These are phyloP conservation scores for Synaphobranchus kaupii DNA, from an alignment of 2,797 vertebrate genomes.

Conservation along the genomic window DNA sequence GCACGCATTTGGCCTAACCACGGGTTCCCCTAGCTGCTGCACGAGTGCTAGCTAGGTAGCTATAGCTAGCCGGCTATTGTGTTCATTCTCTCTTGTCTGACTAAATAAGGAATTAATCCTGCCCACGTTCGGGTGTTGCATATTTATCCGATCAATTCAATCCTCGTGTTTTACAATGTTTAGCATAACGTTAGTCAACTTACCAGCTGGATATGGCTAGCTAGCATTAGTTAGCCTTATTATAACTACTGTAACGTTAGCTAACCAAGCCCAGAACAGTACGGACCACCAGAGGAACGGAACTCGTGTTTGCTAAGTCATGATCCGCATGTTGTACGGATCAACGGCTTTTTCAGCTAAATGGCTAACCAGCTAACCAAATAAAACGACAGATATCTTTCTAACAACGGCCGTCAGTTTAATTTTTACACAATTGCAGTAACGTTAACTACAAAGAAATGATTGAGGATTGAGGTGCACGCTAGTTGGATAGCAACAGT, in stretches of 20 bases:
- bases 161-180: neutral
- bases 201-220: neutral
- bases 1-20: conserved; percentile 2
- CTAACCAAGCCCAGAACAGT: neutral
- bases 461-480: neutral
- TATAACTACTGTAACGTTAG: neutral
- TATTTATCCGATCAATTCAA: neutral
- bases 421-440: neutral
- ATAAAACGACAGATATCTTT: neutral
- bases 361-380: neutral
- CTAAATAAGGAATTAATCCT: neutral
- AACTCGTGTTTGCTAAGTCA: conserved; percentile 15
- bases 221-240: neutral
- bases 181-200: too few relatives aligned
- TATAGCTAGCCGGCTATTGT: neutral
- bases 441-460: neutral
- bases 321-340: neutral
- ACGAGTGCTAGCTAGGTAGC: conserved; percentile 12
- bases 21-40: neutral
- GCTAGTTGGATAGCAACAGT: neutral
- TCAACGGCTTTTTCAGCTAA: neutral
- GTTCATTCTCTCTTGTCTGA: neutral
- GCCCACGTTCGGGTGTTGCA: neutral
- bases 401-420: neutral
- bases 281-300: neutral